Base-by-base conservation (phyloP, 2,113 vertebrate genomes). In the Ciconia maguari region DNA sequence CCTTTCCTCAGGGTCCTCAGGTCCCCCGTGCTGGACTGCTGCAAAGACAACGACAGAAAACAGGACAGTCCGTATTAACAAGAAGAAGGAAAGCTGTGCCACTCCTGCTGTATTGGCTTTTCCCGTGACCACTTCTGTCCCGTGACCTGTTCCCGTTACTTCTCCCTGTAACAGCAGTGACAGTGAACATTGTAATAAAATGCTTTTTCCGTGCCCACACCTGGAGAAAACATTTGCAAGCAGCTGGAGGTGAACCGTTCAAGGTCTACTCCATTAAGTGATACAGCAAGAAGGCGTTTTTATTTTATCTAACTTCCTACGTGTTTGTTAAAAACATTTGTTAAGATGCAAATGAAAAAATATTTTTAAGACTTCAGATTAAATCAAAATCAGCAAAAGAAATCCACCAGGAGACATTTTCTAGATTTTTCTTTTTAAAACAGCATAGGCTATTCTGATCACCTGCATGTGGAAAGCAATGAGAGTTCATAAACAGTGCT, bases 1-100 rank as follows among this genome's bases (percentile, higher is more conserved):
- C 99, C 99, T 95, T 99, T 99, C 96, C 99, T 98, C 92, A 99
- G 98, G 26, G 97, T 98, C 92, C 99, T 98, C 90, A 99, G 98
- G 96, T 99, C 99, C 78, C 99, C 99, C 0, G 98, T 95, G 97
- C 98, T 98, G 42, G 98, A 98, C 98, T 99, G 99, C 98, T 98
- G 96, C 34, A 90, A 85, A 90, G 65, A 91, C 55, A 83, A 34
- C 2, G 5, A 69, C 34, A 81, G 57, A 70, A 62, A 90, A 90
- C 36, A 80, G 17, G 32, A 87, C 27, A 68, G 36, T 15, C 54
- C 7, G 4, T 38, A 34, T 96, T 48, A 96, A 49, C 1, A 3
- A 66, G 24, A 42, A 64, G 34, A 54, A 71, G 80, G 32, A 61
- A 84, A 88, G n/a, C 54, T 52, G 46, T 42, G 51, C 46, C 64